Base-by-base conservation (phyloP, 2,888 invertebrate genomes). In the Lysandra bellargus region DNA sequence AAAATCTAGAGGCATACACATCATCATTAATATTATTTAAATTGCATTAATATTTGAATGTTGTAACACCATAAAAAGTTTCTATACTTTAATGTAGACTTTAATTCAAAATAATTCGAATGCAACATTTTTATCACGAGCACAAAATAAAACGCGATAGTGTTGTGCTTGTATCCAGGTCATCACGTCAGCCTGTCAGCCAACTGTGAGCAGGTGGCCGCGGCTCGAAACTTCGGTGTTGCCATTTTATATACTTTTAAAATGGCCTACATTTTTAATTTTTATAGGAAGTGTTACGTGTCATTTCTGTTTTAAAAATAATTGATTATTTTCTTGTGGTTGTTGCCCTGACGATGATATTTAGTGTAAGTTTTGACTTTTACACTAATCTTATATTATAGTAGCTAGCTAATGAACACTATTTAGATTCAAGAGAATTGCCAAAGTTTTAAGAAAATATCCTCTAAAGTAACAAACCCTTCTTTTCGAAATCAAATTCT, bases 111-210 rank as follows among this genome's bases (percentile, higher is more conserved):
- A 33, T 33, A 69, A 33, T 33, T 80, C 78, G 14, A 69, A 69
- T 30, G 69, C 23, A 69, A 69, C 12, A 33, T 33, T 69, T 64
- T 69, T 33, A 30, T 14, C 30, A 12, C 69, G n/a, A 44, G 74
- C 23, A 74, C 12, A 23, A 44, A 75, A 44, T 75, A 49, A 75
- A 75, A 75, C 75, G 49, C 49, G 14, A 75, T 49, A 49, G 75
- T 75, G 9, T 75, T 75, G 75, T 44, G 23, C 49, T 12, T 44
- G 44, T 75, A 75, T 75, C 75, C 75, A 75, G 75, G 75, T 75
- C 75, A 75, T 75, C 75, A 75, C 75, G 75, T 75, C 75, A 75
- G 75, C 44, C 49, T 75, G 75, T 75, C 75, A 75, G 49, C 49
- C 75, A 75, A 75, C 75, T 75, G 75, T 75, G 44, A 75, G 69